Evolutionary conservation across 1,140 invertebrate genomes (phyloP).

Genomic region (Drosophila nikananu): DNA sequence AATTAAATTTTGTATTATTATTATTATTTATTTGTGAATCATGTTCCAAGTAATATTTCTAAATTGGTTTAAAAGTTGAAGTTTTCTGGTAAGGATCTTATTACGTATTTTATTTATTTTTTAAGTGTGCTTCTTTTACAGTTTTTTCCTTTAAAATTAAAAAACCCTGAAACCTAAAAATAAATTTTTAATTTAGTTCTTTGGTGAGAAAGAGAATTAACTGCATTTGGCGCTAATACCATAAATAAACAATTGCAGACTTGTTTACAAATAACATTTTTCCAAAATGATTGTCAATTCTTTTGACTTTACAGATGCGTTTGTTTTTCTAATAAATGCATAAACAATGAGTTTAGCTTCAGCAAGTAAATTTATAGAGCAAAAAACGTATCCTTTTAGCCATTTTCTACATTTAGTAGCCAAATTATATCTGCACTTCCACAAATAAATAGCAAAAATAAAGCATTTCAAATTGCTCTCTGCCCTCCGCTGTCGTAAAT

Average conservation of each 20-base stretch:
- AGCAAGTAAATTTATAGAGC: constrained; percentile 4
- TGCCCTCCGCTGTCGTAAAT: background rate
- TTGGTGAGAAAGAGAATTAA: background rate
- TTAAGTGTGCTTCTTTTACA: background rate
- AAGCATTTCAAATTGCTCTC: background rate
- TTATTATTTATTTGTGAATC: background rate
- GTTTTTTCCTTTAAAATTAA: background rate
- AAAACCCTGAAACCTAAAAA: background rate
- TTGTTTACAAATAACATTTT: constrained; percentile 3
- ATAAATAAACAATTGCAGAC: constrained; percentile 7
- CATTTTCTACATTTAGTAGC: background rate
- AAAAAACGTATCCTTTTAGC: background rate
- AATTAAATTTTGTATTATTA: too few species aligned
- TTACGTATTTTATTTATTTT: too few species aligned
- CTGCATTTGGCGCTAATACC: background rate
- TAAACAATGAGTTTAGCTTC: background rate
- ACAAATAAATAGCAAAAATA: background rate
- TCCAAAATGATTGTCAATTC: background rate
- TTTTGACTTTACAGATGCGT: constrained; percentile 1
- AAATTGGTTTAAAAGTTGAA: too few species aligned
- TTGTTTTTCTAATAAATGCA: background rate
- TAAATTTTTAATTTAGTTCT: background rate
- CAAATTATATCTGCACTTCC: background rate
- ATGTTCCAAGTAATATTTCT: background rate
- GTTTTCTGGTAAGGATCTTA: too few species aligned